Evolutionary conservation across 1,140 invertebrate genomes (phyloP).

Genomic region (Phymastichus coffea): DNA sequence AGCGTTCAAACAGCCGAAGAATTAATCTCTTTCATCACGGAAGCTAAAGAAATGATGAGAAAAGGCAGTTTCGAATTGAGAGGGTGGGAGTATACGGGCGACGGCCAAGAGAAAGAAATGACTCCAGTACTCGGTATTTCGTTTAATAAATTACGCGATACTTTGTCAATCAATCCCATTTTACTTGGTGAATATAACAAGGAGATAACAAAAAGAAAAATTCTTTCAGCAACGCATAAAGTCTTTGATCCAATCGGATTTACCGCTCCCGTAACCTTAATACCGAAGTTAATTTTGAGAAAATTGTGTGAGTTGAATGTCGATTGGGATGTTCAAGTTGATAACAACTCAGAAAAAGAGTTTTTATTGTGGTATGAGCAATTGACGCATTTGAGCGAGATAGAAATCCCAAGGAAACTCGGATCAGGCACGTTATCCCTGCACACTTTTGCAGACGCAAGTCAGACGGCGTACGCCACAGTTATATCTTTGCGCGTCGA

Average conservation of each 20-base stretch:
- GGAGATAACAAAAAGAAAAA: slow-evolving; percentile 27
- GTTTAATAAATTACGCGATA: slow-evolving; percentile 16
- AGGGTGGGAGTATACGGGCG: slow-evolving; percentile 16
- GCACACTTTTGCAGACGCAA: slow-evolving; percentile 13
- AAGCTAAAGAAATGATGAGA: slow-evolving; percentile 10
- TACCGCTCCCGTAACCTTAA: slow-evolving; percentile 24
- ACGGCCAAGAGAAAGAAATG: background rate
- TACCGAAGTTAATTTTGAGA: slow-evolving; percentile 30
- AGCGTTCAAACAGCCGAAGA: slow-evolving; percentile 3
- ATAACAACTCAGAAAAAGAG: background rate
- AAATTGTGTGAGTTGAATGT: slow-evolving; percentile 24
- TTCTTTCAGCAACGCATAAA: slow-evolving; percentile 30
- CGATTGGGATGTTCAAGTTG: slow-evolving; percentile 30
- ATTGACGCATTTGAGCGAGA: background rate
- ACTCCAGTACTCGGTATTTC: slow-evolving; percentile 10
- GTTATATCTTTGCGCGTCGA: no score
- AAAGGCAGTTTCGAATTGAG: slow-evolving; percentile 8
- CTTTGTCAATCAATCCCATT: background rate
- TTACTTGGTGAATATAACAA: background rate
- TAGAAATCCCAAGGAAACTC: slow-evolving; percentile 8
- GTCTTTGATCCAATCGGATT: slow-evolving; percentile 37
- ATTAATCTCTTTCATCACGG: background rate
- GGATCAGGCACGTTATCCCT: background rate
- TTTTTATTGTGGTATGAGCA: slow-evolving; percentile 13
- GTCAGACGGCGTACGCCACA: slow-evolving; percentile 5